Conservation (phyloP, 1,140 invertebrate genomes). For the Drosophila lini region DNA sequence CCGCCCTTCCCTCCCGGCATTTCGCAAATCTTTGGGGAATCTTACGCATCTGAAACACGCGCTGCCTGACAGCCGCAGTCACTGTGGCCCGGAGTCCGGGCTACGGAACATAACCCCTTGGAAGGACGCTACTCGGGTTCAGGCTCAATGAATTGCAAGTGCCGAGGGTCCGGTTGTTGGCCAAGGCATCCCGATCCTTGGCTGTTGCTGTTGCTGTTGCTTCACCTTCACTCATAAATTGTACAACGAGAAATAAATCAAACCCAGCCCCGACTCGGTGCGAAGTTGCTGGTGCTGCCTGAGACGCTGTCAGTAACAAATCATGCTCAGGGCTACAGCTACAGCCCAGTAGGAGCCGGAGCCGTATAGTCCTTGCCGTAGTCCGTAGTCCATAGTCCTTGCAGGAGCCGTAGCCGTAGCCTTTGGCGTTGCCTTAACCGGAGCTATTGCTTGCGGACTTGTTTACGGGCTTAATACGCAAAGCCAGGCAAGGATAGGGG, state of each 20-base stretch:
- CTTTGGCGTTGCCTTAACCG: constrained; percentile 34
- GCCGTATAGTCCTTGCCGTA: constrained; percentile 13
- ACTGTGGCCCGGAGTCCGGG: constrained; percentile 17
- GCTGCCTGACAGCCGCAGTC: constrained; percentile 53
- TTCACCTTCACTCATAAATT: constrained; percentile 83
- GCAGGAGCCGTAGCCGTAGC: constrained; percentile 19
- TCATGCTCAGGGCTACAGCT: constrained; percentile 77
- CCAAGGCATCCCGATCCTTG: constrained; percentile 18
- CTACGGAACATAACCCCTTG: constrained; percentile 65
- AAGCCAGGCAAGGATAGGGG: neutral
- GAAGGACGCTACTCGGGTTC: constrained; percentile 37
- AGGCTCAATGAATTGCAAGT: constrained; percentile 37
- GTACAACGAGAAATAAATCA: constrained; percentile 81
- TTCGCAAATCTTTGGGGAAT: constrained; percentile 74
- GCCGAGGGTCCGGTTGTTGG: constrained; percentile 33
- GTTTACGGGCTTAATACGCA: constrained; percentile 78
- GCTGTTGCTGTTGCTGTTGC: constrained; percentile 33
- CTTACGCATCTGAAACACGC: constrained; percentile 72
- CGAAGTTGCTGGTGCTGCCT: constrained; percentile 57
- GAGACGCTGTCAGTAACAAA: constrained; percentile 81
- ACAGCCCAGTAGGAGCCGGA: constrained; percentile 61
- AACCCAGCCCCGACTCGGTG: constrained; percentile 59
- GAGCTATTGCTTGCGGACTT: constrained; percentile 61
- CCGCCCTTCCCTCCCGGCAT: constrained; percentile 22
- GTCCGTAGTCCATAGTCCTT: constrained; percentile 4